Conservation (phyloP, 2,797 vertebrate species). For the Poeciliopsis turneri region DNA sequence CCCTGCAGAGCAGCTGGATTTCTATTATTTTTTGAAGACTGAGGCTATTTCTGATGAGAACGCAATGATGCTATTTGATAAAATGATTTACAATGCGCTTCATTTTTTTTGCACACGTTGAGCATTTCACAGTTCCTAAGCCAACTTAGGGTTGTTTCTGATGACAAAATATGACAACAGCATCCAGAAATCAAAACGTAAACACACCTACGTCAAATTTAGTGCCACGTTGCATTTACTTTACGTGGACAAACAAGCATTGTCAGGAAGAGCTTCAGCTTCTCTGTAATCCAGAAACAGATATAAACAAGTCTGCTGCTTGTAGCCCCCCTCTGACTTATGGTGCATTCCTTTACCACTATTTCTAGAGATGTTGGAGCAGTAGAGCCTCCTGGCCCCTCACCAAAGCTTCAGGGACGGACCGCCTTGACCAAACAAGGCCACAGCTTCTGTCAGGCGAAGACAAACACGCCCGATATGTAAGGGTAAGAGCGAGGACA, state of each 20-base stretch:
- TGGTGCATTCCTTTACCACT: conserved; percentile 73
- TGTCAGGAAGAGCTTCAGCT: conserved; percentile 4
- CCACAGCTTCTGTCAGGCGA: conserved; percentile 75
- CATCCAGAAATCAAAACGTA: neutral
- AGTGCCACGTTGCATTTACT: neutral
- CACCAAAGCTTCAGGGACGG: conserved; percentile 73
- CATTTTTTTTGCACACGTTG: neutral
- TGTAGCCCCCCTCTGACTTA: conserved; percentile 56
- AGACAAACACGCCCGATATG: conserved; percentile 73
- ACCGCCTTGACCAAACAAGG: conserved; percentile 84
- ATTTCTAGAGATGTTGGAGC: conserved; percentile 72
- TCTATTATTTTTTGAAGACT: neutral
- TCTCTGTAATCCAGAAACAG: conserved; percentile 23
- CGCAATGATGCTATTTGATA: neutral
- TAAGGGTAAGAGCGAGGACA: conserved; percentile 41
- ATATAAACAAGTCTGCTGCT: conserved; percentile 62
- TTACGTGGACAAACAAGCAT: conserved; percentile 20
- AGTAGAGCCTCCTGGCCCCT: conserved; percentile 62
- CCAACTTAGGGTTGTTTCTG: neutral
- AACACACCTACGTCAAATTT: neutral
- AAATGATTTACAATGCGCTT: neutral
- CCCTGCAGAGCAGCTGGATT: neutral
- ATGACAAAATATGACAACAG: neutral
- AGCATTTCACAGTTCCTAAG: neutral
- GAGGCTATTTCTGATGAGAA: neutral